These are phyloP conservation scores for Ctenoplectra terminalis DNA, from an alignment of 1,140 invertebrate genomes.

Conservation along the genomic window DNA sequence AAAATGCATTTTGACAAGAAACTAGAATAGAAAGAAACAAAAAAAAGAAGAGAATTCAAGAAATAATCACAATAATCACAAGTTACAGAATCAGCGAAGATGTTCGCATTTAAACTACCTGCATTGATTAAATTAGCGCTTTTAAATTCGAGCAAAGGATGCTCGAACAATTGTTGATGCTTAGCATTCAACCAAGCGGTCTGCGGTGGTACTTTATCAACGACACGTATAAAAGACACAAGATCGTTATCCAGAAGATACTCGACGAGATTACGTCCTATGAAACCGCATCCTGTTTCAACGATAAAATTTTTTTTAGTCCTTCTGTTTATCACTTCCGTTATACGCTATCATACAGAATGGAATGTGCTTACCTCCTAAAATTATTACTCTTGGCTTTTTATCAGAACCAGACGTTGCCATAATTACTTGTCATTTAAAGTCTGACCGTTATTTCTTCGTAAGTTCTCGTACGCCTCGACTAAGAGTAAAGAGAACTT, in stretches of 20 bases:
- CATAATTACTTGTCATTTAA: conserved; percentile 70
- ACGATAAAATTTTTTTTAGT: conserved; percentile 53
- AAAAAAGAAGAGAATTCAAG: no score
- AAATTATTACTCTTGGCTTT: conserved; percentile 78
- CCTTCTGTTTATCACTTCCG: conserved; percentile 50
- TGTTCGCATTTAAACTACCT: conserved; percentile 83
- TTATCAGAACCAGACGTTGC: conserved; percentile 71
- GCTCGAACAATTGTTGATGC: conserved; percentile 88
- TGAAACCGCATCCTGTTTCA: conserved; percentile 93
- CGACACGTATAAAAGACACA: conserved; percentile 89
- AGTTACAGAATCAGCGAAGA: neutral
- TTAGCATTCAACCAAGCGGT: conserved; percentile 93
- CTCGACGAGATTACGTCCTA: conserved; percentile 93
- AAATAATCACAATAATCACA: neutral
- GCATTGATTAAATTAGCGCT: conserved; percentile 95
- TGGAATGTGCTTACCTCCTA: conserved; percentile 76
- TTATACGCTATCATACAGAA: neutral
- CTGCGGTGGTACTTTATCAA: conserved; percentile 96
- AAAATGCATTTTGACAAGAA: conserved; percentile 90
- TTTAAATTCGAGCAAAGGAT: conserved; percentile 92
- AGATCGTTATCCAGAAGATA: conserved; percentile 91
- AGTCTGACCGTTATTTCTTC: conserved; percentile 6
- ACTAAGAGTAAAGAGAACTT: neutral
- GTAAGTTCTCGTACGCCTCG: neutral
- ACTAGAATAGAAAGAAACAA: conserved; percentile 84